Evolutionary conservation across 2,797 vertebrate genomes (phyloP), one percentile per base, ranked within the genome.

Genomic region (Numenius phaeopus): DNA sequence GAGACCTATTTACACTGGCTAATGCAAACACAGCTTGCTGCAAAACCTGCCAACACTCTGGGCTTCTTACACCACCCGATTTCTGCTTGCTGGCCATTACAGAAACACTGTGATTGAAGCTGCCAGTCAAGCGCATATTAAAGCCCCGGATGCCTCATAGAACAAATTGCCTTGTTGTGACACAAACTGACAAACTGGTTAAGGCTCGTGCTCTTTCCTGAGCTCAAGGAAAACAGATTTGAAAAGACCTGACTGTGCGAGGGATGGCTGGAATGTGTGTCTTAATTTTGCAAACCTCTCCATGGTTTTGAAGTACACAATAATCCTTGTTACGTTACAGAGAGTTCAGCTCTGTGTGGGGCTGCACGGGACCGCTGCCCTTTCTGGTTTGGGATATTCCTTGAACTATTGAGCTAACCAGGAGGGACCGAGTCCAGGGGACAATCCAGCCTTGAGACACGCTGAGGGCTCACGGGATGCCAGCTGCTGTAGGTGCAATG

Each of bases 11-110:
- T 91, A 65, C 88, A 24, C 57, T 80, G 3, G 0, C 47, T 65
- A 24, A 88, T 9, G 64, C 91, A 95, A 90, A 82, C 79, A 80
- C 80, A 93, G 90, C 77, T 90, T 87, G 79, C 86, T 93, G 89
- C 57, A 76, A 14, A 87, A 81, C 79, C 78, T 79, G 83, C 91
- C 91, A 95, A 16, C 46, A 7, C 71, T 52, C 83, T 27, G 62
- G 39, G 72, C 62, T 80, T 87, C 95, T 90, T 80, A 50, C 27
- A 34, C 34, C 32, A 2, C 32, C 59, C 0, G 0, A 78, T 89
- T 91, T 40, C 79, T 87, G 39, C 73, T 76, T 46, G 37, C 82
- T 81, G 96, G 67, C 87, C 92, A 54, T 37, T 42, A 87, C 13
- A 57, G 88, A 87, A 86, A 24, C 1, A 0, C 2, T 47, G 52